Evolutionary conservation across 2,797 vertebrate species (phyloP).

Genomic region (Cossypha dichroa): DNA sequence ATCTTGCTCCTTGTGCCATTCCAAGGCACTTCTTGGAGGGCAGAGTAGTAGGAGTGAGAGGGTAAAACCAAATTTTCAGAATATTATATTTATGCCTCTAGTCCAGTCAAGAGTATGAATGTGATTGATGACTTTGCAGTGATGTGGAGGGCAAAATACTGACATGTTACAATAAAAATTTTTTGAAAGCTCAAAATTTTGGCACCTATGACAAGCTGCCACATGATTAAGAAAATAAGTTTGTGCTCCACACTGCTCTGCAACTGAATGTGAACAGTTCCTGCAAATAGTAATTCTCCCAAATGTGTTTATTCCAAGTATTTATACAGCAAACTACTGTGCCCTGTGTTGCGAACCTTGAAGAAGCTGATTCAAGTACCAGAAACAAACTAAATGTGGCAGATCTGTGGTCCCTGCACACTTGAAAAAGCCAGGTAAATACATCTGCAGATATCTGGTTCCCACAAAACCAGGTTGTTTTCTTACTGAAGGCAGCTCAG

Average conservation of each 20-base stretch:
- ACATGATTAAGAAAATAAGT: background rate
- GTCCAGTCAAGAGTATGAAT: background rate
- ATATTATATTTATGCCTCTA: background rate
- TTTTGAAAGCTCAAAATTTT: background rate
- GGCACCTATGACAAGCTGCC: background rate
- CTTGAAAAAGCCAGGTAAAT: background rate
- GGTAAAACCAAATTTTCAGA: background rate
- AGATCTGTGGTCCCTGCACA: background rate
- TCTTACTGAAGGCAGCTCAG: background rate
- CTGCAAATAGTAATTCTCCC: background rate
- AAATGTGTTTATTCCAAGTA: background rate
- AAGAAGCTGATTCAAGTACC: background rate
- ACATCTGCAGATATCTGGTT: background rate
- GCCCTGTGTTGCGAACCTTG: accelerated
- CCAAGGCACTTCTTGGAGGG: background rate
- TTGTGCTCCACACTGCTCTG: background rate
- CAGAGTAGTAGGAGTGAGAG: background rate
- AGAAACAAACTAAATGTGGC: background rate
- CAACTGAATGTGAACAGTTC: background rate
- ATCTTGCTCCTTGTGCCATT: background rate
- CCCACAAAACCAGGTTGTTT: background rate
- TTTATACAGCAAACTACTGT: background rate
- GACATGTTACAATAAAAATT: background rate
- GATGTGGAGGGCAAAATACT: background rate
- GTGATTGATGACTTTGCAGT: background rate